Evolutionary conservation across 2,888 invertebrate genomes (phyloP).

Genomic region (Drosophila silvestris): DNA sequence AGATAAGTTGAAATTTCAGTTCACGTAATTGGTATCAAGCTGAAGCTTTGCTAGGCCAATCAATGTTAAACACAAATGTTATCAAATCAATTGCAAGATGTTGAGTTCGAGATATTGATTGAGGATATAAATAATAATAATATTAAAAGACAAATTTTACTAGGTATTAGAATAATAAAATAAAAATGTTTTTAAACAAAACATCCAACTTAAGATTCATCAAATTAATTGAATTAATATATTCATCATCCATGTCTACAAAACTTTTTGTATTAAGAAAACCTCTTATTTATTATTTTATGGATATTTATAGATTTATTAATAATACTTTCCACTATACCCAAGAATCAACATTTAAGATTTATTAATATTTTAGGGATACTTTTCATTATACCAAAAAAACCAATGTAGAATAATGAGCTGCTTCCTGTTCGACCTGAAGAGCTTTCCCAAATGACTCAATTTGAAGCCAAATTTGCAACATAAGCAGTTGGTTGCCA

Average conservation of each 20-base stretch:
- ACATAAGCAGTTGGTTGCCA: conserved; percentile 18
- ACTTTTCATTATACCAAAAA: neutral
- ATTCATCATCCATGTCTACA: neutral
- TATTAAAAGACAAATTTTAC: neutral
- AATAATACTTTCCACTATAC: neutral
- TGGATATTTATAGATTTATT: neutral
- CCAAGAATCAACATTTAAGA: neutral
- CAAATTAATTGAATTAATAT: neutral
- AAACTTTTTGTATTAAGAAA: neutral
- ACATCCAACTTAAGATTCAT: neutral
- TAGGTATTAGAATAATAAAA: neutral
- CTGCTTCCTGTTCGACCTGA: conserved; percentile 9
- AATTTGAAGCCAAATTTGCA: conserved; percentile 3
- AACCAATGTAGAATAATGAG: neutral
- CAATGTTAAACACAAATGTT: conserved; percentile 15
- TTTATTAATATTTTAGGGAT: neutral
- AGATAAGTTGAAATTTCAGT: conserved; percentile 32
- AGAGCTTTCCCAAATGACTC: conserved; percentile 7
- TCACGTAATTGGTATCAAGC: conserved; percentile 36
- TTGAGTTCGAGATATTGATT: neutral
- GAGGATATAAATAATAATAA: neutral
- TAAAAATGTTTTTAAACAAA: neutral
- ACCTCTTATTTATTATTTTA: neutral
- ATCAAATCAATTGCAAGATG: neutral
- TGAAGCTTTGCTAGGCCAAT: conserved; percentile 20